Conservation (phyloP, 1,140 invertebrate species). For the Drosophila athabasca region DNA sequence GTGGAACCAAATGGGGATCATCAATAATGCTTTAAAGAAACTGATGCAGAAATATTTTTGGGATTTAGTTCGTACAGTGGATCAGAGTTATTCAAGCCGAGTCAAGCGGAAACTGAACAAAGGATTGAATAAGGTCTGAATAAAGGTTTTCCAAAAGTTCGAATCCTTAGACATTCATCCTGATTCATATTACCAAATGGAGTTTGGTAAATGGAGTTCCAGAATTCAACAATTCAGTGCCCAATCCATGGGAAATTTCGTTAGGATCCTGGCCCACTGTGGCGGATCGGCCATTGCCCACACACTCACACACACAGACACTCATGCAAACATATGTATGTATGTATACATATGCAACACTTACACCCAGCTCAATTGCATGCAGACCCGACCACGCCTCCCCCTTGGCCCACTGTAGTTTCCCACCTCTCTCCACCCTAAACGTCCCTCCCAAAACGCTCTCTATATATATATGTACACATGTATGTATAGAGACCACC, state of each 20-base stretch:
- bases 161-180: too few relatives aligned
- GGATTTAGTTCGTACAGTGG: too few relatives aligned
- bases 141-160: too few relatives aligned
- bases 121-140: too few relatives aligned
- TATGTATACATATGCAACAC: constrained; percentile 25
- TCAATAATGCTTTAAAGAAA: background rate
- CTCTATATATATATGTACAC: background rate
- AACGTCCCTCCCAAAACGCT: constrained; percentile 22
- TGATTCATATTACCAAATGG: too few relatives aligned
- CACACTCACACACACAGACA: constrained; percentile 25
- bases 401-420: constrained; percentile 27
- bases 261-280: constrained; percentile 34
- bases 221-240: too few relatives aligned
- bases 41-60: background rate
- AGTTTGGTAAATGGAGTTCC: too few relatives aligned
- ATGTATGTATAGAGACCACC: constrained; percentile 20
- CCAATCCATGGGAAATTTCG: too few relatives aligned
- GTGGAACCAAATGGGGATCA: constrained; percentile 12
- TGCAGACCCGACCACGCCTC: constrained; percentile 45
- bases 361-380: constrained; percentile 47
- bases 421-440: background rate
- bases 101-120: too few relatives aligned
- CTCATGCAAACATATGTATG: constrained; percentile 12
- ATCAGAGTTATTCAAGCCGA: too few relatives aligned
- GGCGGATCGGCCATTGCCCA: constrained; percentile 40